Base-by-base conservation (phyloP, 1,140 invertebrate species). In the Hydropsyche tenuis region DNA sequence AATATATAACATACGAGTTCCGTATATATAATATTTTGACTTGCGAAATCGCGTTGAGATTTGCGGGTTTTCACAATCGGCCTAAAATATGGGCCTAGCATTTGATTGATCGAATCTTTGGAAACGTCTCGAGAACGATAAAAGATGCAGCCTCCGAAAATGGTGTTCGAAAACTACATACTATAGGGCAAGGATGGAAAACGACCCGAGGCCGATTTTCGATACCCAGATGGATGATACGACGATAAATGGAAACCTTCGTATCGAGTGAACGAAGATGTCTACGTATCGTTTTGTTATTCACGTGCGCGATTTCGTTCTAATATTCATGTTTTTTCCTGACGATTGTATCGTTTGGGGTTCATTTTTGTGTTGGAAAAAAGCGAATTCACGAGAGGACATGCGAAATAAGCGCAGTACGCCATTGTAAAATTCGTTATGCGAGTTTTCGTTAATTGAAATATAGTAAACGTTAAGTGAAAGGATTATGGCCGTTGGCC, bases 391-490 rank as follows among this genome's bases (percentile, higher is more conserved):
- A n/a, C n/a, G n/a, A n/a, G n/a, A n/a, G n/a, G n/a, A n/a, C n/a
- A 27, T 16, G 62, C 12, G 25, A 7, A 16, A 4, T 42, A 65
- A 20, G 66, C 45, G 66, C 11, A 5, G n/a, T n/a, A n/a, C 23
- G 18, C 62, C 23, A 25, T 14, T 66, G 12, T 43, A 23, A 23
- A 56, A 25, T 45, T 37, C 37, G n/a, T n/a, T n/a, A n/a, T 23
- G 65, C 64, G 73, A 73, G 74, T 77, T 73, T 73, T 75, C 73
- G 72, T 75, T 77, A 77, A 77, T 77, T 77, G 76, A 77, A 77
- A 77, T 77, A 77, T 73, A 75, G 73, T 71, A 53, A 9, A 66
- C 69, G 72, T 72, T 77, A 75, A 77, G 73, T 77, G 76, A 77
- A 75, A 73, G 72, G 76, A 73, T 77, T 75, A 75, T 71, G 64